Conservation (phyloP, 2,113 vertebrate species). For the Shinisaurus crocodilurus region DNA sequence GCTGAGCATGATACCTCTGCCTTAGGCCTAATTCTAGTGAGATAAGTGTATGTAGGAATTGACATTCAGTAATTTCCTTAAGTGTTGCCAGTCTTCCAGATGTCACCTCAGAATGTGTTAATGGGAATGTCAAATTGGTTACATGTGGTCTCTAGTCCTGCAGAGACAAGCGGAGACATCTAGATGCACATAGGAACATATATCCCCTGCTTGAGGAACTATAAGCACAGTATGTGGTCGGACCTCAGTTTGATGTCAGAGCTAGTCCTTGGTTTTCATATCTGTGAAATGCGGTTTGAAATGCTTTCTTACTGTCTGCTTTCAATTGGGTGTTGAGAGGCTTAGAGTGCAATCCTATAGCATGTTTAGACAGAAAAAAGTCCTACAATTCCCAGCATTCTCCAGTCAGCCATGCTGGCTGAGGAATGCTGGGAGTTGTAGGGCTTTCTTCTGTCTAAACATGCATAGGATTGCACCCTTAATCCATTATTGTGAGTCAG, state of each 20-base stretch:
- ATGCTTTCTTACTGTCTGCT: background rate
- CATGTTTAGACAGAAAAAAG: no score
- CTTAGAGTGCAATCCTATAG: no score
- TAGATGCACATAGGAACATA: background rate
- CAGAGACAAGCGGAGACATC: background rate
- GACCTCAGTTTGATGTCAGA: background rate
- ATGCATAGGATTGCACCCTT: no score
- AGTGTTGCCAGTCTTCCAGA: background rate
- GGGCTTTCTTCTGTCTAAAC: no score
- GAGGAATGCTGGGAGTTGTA: no score
- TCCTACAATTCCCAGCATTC: no score
- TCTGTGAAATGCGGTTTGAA: background rate
- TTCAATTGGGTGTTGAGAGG: background rate
- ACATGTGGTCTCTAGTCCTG: background rate
- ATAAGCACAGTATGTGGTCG: background rate
- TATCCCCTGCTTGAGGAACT: background rate
- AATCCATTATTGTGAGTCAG: background rate
- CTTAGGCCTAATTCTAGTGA: background rate
- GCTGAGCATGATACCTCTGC: background rate
- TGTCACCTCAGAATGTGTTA: background rate
- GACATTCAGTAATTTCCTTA: background rate
- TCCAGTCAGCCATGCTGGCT: no score
- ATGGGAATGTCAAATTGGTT: background rate
- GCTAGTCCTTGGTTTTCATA: background rate
- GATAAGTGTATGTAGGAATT: background rate